phyloP scores from a whole-genome alignment of 2,113 vertebrate genomes.

The Centrocercus urophasianus region DNA sequence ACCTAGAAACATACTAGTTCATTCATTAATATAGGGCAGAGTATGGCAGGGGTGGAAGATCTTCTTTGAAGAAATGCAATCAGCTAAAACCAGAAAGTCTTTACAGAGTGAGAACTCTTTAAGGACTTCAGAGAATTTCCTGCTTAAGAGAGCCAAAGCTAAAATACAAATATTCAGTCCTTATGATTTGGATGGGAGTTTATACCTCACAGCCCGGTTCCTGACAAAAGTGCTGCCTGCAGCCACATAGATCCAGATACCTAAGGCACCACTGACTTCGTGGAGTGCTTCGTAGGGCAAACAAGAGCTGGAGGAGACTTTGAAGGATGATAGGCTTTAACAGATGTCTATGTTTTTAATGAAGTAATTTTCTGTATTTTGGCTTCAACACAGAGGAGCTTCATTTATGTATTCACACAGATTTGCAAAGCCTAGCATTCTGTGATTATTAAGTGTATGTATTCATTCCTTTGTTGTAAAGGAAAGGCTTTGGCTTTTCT shows the following conservation, averaged over 20 bases:
- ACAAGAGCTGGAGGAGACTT: not conserved
- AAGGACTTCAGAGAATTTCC: not conserved
- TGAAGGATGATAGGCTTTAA: not conserved
- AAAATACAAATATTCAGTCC: not conserved
- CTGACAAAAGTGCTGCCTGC: not conserved
- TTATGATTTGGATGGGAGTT: not conserved
- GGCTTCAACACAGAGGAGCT: not conserved
- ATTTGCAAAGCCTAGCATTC: not conserved
- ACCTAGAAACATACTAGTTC: not conserved
- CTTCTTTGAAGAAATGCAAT: not conserved
- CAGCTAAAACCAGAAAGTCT: not conserved
- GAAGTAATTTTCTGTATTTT: not conserved
- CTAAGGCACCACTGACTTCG: rapidly evolving
- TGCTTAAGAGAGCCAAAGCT: not conserved
- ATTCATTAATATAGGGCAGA: not conserved
- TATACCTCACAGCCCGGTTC: not conserved
- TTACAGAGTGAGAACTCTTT: not conserved
- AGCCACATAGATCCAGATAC: not conserved
- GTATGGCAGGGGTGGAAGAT: not conserved
- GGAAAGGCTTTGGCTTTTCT: not conserved
- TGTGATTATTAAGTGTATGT: not conserved
- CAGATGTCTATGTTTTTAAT: not conserved
- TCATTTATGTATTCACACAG: not conserved
- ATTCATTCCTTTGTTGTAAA: not conserved
- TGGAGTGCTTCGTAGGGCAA: not conserved